Base-by-base conservation (phyloP, 2,113 vertebrate species). In the Azemiops feae region DNA sequence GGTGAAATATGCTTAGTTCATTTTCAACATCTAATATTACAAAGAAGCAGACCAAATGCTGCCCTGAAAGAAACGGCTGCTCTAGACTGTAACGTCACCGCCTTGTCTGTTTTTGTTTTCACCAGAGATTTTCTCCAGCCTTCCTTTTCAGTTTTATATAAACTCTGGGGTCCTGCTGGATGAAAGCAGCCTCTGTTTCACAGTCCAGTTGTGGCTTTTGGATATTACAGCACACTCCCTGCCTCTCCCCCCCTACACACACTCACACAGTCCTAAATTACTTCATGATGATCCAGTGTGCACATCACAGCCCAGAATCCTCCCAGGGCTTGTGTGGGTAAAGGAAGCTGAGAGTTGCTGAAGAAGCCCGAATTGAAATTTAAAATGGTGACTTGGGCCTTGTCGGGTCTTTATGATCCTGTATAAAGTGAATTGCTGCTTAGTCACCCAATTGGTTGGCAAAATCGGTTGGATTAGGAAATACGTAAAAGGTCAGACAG, bases 401-500 rank as follows among this genome's bases (percentile, higher is more conserved):
- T 94, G 92, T 97, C 96, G 96, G 97, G 95, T 95, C 97, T 97
- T 96, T 95, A 96, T 95, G 94, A 97, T 97, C 96, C 95, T 85
- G 92, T 95, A 97, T 96, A 97, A 97, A 96, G 96, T 91, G 97
- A 97, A 94, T 96, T 94, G 95, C 96, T 97, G 97, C 97, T 98
- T 97, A 98, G 97, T 98, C 98, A 98, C 97, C 97, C 94, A 95
- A 95, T 95, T 94, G 97, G 96, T 96, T 97, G 97, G 97, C 97
- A 95, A 96, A 97, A 96, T 92, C 85, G 95, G 93, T 95, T 94
- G 97, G 96, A 95, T 97, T 96, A 97, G 97, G 97, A 98, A 97
- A 97, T 96, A 94, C 97, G 96, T 96, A 95, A 97, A 97, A 98
- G 97, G 98, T 97, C 98, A 98, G 98, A 97, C 97, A 97, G 97